phyloP scores from a whole-genome alignment of 35 echinoderm and acorn worm genomes.

The Anneissia japonica region DNA sequence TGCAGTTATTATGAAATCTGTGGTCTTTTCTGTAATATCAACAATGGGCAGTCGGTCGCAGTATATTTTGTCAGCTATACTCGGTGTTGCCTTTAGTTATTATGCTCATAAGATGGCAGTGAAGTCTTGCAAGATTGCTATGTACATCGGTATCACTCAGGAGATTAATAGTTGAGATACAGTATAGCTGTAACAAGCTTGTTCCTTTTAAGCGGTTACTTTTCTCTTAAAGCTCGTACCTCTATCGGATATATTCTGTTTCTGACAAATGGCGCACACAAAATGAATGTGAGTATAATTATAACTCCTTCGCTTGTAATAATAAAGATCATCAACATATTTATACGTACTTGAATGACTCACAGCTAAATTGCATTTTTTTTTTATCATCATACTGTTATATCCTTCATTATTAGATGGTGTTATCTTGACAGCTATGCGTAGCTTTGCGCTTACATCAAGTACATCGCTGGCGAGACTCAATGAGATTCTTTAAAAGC shows the following conservation, averaged over 20 bases:
- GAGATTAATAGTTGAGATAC: too few relatives aligned
- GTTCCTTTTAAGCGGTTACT: too few relatives aligned
- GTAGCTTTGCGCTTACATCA: background rate
- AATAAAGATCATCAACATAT: background rate
- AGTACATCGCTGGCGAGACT: background rate
- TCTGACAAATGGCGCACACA: background rate
- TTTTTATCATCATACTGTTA: background rate
- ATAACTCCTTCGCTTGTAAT: background rate
- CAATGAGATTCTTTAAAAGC: background rate
- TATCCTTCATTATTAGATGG: background rate
- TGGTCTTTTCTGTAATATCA: background rate
- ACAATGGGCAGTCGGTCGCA: too few relatives aligned
- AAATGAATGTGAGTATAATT: background rate
- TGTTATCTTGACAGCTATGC: background rate
- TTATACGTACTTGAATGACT: background rate
- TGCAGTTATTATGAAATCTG: background rate
- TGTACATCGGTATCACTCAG: too few relatives aligned
- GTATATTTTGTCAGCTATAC: too few relatives aligned
- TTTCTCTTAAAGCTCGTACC: too few relatives aligned
- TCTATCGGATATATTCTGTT: background rate
- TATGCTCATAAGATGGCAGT: too few relatives aligned
- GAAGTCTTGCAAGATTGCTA: too few relatives aligned
- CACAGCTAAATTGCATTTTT: background rate
- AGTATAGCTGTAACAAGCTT: too few relatives aligned
- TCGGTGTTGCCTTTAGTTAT: too few relatives aligned